Evolutionary conservation across 1,140 invertebrate genomes (phyloP).

Genomic region (Paraescarpia echinospica): DNA sequence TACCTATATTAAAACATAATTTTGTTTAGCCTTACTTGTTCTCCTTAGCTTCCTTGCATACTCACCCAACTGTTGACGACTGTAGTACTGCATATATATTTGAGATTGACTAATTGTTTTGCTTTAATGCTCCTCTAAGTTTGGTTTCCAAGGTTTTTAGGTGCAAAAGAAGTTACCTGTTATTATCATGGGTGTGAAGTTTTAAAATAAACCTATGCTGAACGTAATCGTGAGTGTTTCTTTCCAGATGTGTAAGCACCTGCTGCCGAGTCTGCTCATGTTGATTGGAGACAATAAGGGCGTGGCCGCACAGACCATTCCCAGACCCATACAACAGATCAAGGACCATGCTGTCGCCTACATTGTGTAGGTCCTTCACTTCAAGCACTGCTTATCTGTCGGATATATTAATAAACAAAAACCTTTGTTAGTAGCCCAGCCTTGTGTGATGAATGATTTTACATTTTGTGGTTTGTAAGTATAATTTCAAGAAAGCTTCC

Average conservation of each 20-base stretch:
- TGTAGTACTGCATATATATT: too few species aligned
- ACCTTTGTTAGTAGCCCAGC: too few species aligned
- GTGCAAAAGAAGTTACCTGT: too few species aligned
- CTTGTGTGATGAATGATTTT: too few species aligned
- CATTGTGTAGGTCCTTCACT: conserved; percentile 47
- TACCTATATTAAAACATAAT: background rate
- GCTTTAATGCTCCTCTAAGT: too few species aligned
- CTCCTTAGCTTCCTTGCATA: too few species aligned
- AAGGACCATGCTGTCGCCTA: conserved; percentile 63
- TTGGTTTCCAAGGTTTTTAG: too few species aligned
- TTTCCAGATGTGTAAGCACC: conserved; percentile 59
- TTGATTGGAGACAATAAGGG: conserved; percentile 42
- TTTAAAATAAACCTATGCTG: background rate
- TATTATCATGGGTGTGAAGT: too few species aligned
- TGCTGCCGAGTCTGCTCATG: conserved; percentile 61
- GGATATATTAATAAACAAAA: background rate
- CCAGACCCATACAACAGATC: conserved; percentile 54
- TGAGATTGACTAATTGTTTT: too few species aligned
- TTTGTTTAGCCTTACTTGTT: background rate
- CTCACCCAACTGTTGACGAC: too few species aligned
- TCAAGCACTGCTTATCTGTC: background rate
- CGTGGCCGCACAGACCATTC: conserved; percentile 53
- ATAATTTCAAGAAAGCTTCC: background rate
- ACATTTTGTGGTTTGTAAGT: background rate
- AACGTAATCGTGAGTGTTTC: background rate